Base-by-base conservation (phyloP, 2,797 vertebrate genomes). In the Poeciliopsis infans region DNA sequence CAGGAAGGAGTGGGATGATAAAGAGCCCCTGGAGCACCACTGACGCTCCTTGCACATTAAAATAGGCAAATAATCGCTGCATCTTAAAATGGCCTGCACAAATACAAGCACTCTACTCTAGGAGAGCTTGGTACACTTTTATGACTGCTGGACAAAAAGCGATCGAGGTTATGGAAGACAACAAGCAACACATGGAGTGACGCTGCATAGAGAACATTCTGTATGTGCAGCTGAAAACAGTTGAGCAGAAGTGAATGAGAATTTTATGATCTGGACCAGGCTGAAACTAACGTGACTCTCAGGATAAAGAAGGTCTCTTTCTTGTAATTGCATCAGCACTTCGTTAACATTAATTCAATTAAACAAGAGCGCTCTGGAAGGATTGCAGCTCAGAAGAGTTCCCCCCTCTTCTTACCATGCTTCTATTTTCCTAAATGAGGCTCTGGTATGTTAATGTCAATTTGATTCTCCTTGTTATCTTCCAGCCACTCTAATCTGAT, bases 311-410 rank as follows among this genome's bases (percentile, higher is more conserved):
- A 53, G 61, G 72, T 78, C 80, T 90, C 89, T 94, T 94, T 93
- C 92, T 81, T 80, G 57, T 89, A 89, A 93, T 93, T 93, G 92
- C 92, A 93, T 94, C 93, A 94, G 91, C 85, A 81, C 86, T 93
- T 91, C 59, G 51, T 90, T 92, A 91, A 86, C 85, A 91, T 89
- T 90, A 92, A 92, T 84, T 84, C 83, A 90, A 93, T 94, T 93
- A 89, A 89, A 82, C 79, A 74, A 72, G 77, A 28, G 74, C 77
- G 72, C 80, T 59, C 73, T 87, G 76, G 47, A 83, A 89, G 81
- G 86, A 81, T 57, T 28, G 75, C 57, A 74, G 64, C 80, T 77
- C 57, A 76, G 75, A 79, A 80, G 51, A 84, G 39, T 25, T 8
- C 1, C 16, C 46, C 18, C 25, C 15, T 3, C 20, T 53, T 10